Percentiles rank a stretch among this genome's conserved stretches.
phyloP scores from a whole-genome alignment of 1,140 invertebrate genomes.

The Cepaea nemoralis region DNA sequence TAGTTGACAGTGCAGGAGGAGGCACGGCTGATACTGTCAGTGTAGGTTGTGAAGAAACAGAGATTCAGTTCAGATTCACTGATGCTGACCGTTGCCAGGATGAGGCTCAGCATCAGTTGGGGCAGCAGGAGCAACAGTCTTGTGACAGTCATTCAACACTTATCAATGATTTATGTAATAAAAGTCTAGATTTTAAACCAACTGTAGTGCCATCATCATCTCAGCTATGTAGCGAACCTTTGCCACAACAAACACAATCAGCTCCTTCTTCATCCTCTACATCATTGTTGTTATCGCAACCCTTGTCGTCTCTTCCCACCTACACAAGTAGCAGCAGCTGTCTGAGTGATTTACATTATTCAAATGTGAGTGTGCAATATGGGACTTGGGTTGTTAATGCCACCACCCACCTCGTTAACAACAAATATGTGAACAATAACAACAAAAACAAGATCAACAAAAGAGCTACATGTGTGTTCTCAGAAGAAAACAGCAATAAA shows the following conservation, averaged over 20 bases:
- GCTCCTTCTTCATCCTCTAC: constrained; percentile 8
- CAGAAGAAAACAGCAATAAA: too few species aligned
- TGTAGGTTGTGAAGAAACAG: not conserved
- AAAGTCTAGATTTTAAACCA: constrained; percentile 1
- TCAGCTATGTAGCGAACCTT: not conserved
- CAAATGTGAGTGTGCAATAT: too few species aligned
- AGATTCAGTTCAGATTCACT: too few species aligned
- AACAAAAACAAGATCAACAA: too few species aligned
- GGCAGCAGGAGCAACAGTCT: constrained; percentile 1
- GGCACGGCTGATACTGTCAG: not conserved
- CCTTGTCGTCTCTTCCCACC: not conserved
- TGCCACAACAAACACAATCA: not conserved
- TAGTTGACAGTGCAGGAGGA: not conserved
- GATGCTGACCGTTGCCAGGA: too few species aligned
- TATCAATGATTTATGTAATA: constrained; percentile 3
- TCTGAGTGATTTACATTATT: too few species aligned
- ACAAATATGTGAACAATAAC: too few species aligned
- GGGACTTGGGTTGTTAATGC: too few species aligned
- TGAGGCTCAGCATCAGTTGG: not conserved
- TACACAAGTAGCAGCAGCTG: too few species aligned
- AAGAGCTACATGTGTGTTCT: too few species aligned
- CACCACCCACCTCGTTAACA: too few species aligned
- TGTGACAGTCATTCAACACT: constrained; percentile 42
- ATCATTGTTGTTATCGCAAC: constrained; percentile 13
- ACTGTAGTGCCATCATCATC: not conserved